Evolutionary conservation across 2,888 invertebrate genomes (phyloP), one percentile per base, ranked within the genome.

Genomic region (Eupelmus urozonus): DNA sequence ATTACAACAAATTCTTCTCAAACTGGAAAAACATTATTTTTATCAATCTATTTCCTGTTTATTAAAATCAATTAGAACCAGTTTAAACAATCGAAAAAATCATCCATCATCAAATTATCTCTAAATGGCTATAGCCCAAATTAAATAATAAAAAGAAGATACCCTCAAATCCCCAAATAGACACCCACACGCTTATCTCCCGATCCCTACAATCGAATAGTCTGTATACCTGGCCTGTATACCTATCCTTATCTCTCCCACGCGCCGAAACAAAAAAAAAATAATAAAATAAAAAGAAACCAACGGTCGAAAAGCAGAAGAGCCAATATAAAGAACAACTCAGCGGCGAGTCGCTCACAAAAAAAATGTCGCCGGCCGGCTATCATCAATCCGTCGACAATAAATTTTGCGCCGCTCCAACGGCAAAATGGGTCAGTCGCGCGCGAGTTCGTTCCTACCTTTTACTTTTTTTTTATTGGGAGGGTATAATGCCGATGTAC

Each of bases 321-420:
- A 29, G 34, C 5, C 27, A 9, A 23, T 23, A 9, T 2, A 49
- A 45, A 65, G 27, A 65, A 27, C 25, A n/a, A 66, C n/a, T n/a
- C n/a, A 9, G 23, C 13, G 20, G 23, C n/a, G n/a, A 40, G n/a
- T 29, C 29, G 13, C 45, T 34, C n/a, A n/a, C n/a, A n/a, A n/a
- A n/a, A n/a, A 34, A 34, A 55, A 40, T 11, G 34, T 34, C 34
- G 59, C 13, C n/a, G n/a, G n/a, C n/a, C 45, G 49, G 69, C 59
- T 59, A n/a, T n/a, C 34, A 71, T 71, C 59, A 60, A 51, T 45
- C 16, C 70, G 29, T 5, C 51, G 59, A n/a, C 60, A 71, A 71
- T 71, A 71, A 71, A 71, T 71, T 71, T 71, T 71, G 60, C 9
- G 45, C 49, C n/a, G n/a, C 49, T 60, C 18, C 29, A 71, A n/a